Evolutionary conservation across 2,888 invertebrate genomes (phyloP).

Genomic region (Maniola hyperantus): DNA sequence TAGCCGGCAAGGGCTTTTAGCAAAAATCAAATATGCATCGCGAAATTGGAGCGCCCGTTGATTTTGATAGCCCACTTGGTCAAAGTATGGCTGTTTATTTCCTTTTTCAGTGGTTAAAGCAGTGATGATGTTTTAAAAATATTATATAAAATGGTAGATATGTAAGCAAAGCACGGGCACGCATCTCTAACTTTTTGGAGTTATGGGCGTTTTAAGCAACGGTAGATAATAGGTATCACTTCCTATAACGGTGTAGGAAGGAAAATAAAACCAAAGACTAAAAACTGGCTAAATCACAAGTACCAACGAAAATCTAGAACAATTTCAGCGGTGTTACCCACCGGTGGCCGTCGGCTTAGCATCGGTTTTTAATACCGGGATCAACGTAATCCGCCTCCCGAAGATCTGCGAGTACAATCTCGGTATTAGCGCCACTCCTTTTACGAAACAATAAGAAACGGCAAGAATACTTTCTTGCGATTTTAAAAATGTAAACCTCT

Average conservation of each 20-base stretch:
- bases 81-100: constrained; percentile 6
- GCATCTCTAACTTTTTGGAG: too few relatives aligned
- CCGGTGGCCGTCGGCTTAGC: constrained; percentile 40
- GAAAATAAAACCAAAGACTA: background rate
- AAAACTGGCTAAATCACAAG: background rate
- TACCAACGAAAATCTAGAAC: constrained; percentile 11
- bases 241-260: too few relatives aligned
- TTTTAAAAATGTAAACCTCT: constrained; percentile 16
- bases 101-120: background rate
- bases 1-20: constrained; percentile 46
- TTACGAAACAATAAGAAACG: constrained; percentile 17
- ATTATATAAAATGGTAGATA: background rate
- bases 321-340: constrained; percentile 21
- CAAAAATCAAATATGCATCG: constrained; percentile 43
- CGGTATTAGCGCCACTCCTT: constrained; percentile 19
- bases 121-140: background rate
- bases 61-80: constrained; percentile 28
- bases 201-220: too few relatives aligned
- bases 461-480: constrained; percentile 17
- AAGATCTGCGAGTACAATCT: constrained; percentile 12
- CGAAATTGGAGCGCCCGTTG: constrained; percentile 25
- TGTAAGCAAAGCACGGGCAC: too few relatives aligned
- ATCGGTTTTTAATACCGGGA: constrained; percentile 53
- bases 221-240: too few relatives aligned
- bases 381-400: constrained; percentile 46